These are phyloP conservation scores for Antheraea pernyi DNA, from an alignment of 1,140 invertebrate species.

Conservation along the genomic window DNA sequence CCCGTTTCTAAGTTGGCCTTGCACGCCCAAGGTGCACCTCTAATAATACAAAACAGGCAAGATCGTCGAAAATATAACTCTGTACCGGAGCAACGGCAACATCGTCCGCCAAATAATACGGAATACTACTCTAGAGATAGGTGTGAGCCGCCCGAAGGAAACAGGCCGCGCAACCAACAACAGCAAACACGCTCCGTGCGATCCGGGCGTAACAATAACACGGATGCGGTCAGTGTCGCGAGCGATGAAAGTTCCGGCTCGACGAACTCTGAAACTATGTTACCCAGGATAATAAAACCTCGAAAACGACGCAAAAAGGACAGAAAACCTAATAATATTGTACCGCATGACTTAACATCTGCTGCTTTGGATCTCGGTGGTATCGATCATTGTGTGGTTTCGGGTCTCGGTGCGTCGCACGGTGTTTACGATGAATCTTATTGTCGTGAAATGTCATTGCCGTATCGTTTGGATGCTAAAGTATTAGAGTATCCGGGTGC, in stretches of 20 bases:
- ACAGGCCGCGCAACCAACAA: conserved; percentile 61
- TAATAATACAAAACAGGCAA: conserved; percentile 84
- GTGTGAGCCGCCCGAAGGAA: conserved; percentile 51
- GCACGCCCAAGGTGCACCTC: conserved; percentile 87
- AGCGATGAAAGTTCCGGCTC: conserved; percentile 88
- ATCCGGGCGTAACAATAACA: conserved; percentile 74
- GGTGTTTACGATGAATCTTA: conserved; percentile 70
- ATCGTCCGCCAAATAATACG: conserved; percentile 50
- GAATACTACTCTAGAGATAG: conserved; percentile 51
- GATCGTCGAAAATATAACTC: conserved; percentile 64
- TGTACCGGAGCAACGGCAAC: conserved; percentile 59
- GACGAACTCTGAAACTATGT: conserved; percentile 86
- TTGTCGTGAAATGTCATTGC: conserved; percentile 61
- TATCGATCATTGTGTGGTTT: conserved; percentile 58
- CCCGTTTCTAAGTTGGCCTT: conserved; percentile 83
- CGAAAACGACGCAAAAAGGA: conserved; percentile 94
- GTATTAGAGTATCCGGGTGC: conserved; percentile 63
- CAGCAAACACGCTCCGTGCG: conserved; percentile 55
- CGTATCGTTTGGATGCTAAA: conserved; percentile 68
- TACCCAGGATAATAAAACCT: conserved; percentile 93
- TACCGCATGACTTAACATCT: conserved; percentile 62
- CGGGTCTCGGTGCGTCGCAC: conserved; percentile 50
- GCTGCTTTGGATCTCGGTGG: conserved; percentile 54
- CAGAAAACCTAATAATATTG: conserved; percentile 83
- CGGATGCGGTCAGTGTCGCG: conserved; percentile 85